Evolutionary conservation across 2,113 vertebrate species (phyloP).

Genomic region (Mugil cephalus): DNA sequence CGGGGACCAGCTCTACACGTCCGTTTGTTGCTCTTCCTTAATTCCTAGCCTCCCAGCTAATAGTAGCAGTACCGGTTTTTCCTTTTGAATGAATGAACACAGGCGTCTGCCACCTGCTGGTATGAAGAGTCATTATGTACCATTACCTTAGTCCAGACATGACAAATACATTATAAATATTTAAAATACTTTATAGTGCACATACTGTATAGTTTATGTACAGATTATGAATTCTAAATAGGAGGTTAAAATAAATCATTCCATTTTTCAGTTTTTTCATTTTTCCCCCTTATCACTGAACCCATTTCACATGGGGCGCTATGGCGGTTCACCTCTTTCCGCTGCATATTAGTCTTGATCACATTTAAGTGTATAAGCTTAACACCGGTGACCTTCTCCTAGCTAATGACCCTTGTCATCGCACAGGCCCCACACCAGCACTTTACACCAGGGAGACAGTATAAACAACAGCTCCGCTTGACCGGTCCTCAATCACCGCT

Average conservation of each 20-base stretch:
- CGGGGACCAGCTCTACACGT: no score
- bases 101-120: no score
- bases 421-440: constrained; percentile 48
- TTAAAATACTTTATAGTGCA: background rate
- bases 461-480: constrained; percentile 68
- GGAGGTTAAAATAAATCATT: no score
- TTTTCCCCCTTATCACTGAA: constrained; percentile 7
- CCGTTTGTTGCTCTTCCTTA: no score
- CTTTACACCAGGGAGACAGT: constrained; percentile 69
- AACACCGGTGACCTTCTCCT: constrained; percentile 75
- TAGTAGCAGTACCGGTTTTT: no score
- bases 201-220: background rate
- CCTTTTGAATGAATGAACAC: no score
- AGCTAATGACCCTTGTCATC: constrained; percentile 77
- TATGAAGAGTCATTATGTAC: no score
- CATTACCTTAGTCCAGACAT: no score
- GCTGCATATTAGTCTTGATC: constrained; percentile 63
- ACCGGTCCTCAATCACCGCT: constrained; percentile 62
- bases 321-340: constrained; percentile 27
- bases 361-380: constrained; percentile 59
- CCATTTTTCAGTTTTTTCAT: no score
- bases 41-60: no score
- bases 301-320: background rate
- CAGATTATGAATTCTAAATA: background rate
- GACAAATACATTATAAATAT: background rate